Conservation (phyloP, 1,140 invertebrate genomes). For the Drosophila insularis region DNA sequence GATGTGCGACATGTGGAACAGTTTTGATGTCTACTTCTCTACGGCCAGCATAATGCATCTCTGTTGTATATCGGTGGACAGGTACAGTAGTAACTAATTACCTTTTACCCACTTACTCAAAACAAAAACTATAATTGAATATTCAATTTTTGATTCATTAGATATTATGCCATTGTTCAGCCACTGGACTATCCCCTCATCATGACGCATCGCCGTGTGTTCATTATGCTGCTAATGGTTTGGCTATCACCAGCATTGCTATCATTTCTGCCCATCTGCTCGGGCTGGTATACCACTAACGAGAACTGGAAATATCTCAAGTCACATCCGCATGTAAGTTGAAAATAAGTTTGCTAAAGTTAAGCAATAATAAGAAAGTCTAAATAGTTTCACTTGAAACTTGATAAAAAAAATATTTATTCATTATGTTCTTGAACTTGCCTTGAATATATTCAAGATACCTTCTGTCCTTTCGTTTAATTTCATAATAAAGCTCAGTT, state of each 20-base stretch:
- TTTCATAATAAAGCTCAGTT: too few relatives aligned
- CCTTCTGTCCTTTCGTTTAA: too few relatives aligned
- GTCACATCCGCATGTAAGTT: slow-evolving; percentile 87
- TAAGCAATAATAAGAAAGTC: background rate
- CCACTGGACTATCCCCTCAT: slow-evolving; percentile 94
- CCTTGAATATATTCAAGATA: background rate
- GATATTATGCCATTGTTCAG: slow-evolving; percentile 95
- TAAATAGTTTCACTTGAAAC: background rate
- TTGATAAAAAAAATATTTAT: background rate
- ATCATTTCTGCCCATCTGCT: slow-evolving; percentile 97
- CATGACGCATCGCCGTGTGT: slow-evolving; percentile 91
- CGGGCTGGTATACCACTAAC: slow-evolving; percentile 95
- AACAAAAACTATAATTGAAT: too few relatives aligned
- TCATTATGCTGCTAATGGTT: slow-evolving; percentile 91
- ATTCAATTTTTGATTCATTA: slow-evolving; percentile 22
- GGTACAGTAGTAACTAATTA: too few relatives aligned
- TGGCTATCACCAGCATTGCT: slow-evolving; percentile 96
- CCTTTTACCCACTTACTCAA: too few relatives aligned
- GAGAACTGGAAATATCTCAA: slow-evolving; percentile 89
- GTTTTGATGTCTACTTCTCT: slow-evolving; percentile 96
- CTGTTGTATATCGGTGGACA: slow-evolving; percentile 94
- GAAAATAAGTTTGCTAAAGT: background rate
- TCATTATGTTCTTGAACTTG: background rate
- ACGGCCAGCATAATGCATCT: slow-evolving; percentile 94
- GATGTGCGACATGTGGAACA: slow-evolving; percentile 98